Conservation (phyloP, 2,113 vertebrate species). For the Rhinolophus sinicus region DNA sequence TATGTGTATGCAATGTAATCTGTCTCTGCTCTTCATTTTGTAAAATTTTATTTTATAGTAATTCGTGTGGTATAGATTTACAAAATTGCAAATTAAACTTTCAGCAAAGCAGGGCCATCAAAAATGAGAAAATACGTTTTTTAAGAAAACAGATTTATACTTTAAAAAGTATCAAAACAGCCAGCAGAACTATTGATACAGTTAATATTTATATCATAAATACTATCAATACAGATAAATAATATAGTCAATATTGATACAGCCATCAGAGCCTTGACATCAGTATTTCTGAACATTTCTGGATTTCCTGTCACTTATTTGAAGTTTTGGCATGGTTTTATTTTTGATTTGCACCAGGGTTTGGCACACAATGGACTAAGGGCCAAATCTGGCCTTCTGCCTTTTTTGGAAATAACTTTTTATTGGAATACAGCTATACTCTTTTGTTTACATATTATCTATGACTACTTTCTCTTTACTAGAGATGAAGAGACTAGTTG, state of each 20-base stretch:
- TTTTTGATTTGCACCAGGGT: background rate
- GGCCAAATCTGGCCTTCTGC: background rate
- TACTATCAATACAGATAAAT: background rate
- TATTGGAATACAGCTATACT: background rate
- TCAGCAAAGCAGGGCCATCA: background rate
- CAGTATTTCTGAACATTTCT: background rate
- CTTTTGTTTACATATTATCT: background rate
- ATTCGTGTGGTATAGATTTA: background rate
- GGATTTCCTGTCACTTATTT: background rate
- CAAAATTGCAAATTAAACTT: background rate
- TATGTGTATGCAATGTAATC: background rate
- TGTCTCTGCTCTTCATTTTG: background rate
- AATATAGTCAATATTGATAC: background rate
- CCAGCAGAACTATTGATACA: background rate
- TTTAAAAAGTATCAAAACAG: background rate
- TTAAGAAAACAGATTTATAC: background rate
- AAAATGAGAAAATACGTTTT: background rate
- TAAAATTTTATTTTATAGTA: background rate
- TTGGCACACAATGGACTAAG: background rate
- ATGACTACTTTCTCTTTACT: background rate
- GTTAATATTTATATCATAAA: background rate
- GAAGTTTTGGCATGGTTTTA: constrained; percentile 3
- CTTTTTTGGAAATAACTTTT: background rate
- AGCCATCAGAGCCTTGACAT: background rate
- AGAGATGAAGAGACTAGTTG: background rate